A percentile compares a stretch with the other conserved stretches of the same genome.
Conservation (phyloP, 2,888 invertebrate species). For the Andrena trimmerana region DNA sequence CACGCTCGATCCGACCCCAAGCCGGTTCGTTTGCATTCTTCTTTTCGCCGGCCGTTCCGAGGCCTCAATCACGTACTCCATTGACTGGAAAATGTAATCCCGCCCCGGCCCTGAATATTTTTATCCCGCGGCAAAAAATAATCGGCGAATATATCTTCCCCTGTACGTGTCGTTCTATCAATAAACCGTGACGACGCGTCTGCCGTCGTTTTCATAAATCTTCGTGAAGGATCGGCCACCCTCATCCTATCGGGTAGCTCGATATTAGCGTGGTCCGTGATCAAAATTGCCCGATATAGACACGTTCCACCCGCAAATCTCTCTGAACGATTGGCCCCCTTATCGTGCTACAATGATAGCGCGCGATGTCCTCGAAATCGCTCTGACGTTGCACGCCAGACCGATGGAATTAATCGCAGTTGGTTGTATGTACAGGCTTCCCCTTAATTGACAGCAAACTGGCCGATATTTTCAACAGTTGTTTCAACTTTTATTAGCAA, state of each 20-base stretch:
- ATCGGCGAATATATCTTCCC: slow-evolving; percentile 48
- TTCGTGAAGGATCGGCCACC: not conserved
- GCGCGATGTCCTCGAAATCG: not conserved
- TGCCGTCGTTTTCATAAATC: slow-evolving; percentile 32
- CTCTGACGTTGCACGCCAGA: not conserved
- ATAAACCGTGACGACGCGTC: slow-evolving; percentile 52
- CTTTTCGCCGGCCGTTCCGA: slow-evolving; percentile 29
- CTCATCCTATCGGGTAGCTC: not conserved
- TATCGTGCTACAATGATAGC: not conserved
- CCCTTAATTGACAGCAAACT: too few relatives aligned
- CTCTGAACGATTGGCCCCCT: not conserved
- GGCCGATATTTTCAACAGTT: too few relatives aligned
- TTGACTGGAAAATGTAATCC: slow-evolving; percentile 65
- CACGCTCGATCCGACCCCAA: slow-evolving; percentile 19
- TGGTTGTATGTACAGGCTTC: too few relatives aligned
- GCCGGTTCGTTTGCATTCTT: slow-evolving; percentile 42
- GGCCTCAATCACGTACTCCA: slow-evolving; percentile 63
- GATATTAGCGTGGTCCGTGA: slow-evolving; percentile 2
- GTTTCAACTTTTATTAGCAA: too few relatives aligned
- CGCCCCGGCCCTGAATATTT: slow-evolving; percentile 62
- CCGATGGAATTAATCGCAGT: not conserved
- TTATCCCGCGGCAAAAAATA: slow-evolving; percentile 59
- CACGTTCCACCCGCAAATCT: not conserved
- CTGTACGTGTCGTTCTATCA: slow-evolving; percentile 52
- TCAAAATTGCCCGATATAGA: slow-evolving; percentile 11